Base-by-base conservation (phyloP, 2,888 invertebrate species). In the Encarsia formosa region DNA sequence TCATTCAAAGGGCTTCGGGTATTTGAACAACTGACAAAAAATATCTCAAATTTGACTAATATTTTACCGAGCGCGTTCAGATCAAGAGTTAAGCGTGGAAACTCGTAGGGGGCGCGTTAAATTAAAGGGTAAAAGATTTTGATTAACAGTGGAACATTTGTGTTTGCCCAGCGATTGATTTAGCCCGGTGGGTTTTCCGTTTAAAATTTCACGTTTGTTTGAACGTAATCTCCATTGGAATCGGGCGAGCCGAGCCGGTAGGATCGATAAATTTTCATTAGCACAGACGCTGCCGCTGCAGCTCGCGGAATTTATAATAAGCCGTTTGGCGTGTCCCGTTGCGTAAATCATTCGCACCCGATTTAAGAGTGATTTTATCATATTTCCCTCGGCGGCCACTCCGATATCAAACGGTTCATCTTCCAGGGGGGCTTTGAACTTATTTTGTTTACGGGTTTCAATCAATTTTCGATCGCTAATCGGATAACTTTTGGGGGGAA, bases 221-320 rank as follows among this genome's bases (percentile, higher is more conserved):
- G 35, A 41, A 11, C 46, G 29, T 46, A 46, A 46, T 42, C 46
- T 41, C 37, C 29, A 35, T 52, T 46, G 46, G 41, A 46, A 41
- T 40, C 34, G 15, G n/a, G n/a, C n/a, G n/a, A n/a, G 26, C 26
- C 26, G 26, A 26, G 8, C 26, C 11, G 11, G 11, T 26, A 11
- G 2, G 42, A 42, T 47, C 46, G 42, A 47, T 52, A 52, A 52
- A 52, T 52, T 37, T 32, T 46, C 47, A 47, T 52, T 47, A 47
- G 42, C 22, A 24, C 16, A 20, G 23, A 13, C 4, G 6, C 18
- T 15, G 26, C 16, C n/a, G 4, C 20, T 5, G 19, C n/a, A n/a
- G n/a, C 13, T 11, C 23, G 34, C n/a, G 43, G 40, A 48, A 53
- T 53, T 34, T 29, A 40, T 44, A 48, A 53, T 48, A 44, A 48